These are phyloP conservation scores for Poeciliopsis prolifica DNA, from an alignment of 2,113 vertebrate species.

Conservation along the genomic window DNA sequence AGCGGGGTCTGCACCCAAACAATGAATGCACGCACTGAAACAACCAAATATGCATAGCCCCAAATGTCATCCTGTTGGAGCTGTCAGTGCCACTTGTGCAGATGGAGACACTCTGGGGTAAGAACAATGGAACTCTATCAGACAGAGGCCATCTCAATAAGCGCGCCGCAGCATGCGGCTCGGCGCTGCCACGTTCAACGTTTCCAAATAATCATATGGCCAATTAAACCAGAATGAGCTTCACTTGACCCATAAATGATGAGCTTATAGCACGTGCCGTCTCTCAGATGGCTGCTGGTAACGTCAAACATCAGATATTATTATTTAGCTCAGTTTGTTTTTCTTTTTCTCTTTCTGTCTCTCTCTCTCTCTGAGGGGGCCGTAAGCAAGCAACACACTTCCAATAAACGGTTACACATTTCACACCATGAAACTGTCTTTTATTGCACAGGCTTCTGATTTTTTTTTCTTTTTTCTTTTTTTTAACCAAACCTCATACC, in stretches of 20 bases:
- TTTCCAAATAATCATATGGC: slow-evolving; percentile 71
- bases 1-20: slow-evolving; percentile 58
- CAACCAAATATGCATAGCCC: slow-evolving; percentile 57
- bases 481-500: not conserved
- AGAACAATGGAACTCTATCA: slow-evolving; percentile 68
- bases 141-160: slow-evolving; percentile 47
- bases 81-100: slow-evolving; percentile 71
- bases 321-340: slow-evolving; percentile 5
- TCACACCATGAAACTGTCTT: slow-evolving; percentile 2
- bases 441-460: not conserved
- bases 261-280: slow-evolving; percentile 17
- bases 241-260: slow-evolving; percentile 77
- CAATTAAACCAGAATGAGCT: slow-evolving; percentile 79
- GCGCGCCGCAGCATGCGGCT: slow-evolving; percentile 47
- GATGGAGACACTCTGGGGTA: slow-evolving; percentile 37
- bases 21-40: slow-evolving; percentile 62
- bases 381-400: not conserved
- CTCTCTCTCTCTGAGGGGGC: not conserved
- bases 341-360: too few relatives aligned
- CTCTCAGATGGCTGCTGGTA: slow-evolving; percentile 5
- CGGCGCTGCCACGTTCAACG: slow-evolving; percentile 49
- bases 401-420: slow-evolving; percentile 2
- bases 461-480: not conserved
- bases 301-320: not conserved
- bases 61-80: slow-evolving; percentile 66